These are phyloP conservation scores for Trichogramma dendrolimi DNA, from an alignment of 2,888 invertebrate species.

Conservation along the genomic window DNA sequence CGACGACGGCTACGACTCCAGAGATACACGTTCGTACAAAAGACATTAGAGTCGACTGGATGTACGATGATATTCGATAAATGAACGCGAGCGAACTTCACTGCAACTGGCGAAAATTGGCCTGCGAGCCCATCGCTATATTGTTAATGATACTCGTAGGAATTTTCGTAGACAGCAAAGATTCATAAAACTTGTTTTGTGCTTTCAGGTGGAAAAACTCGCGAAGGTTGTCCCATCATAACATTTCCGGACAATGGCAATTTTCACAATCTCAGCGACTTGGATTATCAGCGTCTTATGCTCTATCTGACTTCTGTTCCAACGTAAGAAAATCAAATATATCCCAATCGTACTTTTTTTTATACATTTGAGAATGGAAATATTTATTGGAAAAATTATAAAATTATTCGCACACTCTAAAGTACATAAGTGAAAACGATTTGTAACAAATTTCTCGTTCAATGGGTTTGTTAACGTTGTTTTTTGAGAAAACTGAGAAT, in stretches of 20 bases:
- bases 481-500: no score
- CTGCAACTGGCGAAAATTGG: no score
- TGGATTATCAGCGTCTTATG: conserved; percentile 86
- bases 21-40: no score
- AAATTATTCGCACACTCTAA: no score
- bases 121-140: not conserved
- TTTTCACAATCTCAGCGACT: conserved; percentile 76
- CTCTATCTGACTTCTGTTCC: conserved; percentile 93
- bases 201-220: conserved; percentile 76
- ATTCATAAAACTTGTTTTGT: not conserved
- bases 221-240: conserved; percentile 87
- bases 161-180: not conserved
- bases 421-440: no score
- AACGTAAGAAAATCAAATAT: conserved; percentile 66
- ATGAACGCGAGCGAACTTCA: no score
- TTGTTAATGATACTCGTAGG: not conserved
- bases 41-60: no score
- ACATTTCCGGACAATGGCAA: conserved; percentile 92
- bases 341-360: not conserved
- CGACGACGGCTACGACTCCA: no score
- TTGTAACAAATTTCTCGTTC: no score
- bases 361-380: not conserved
- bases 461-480: no score
- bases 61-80: no score
- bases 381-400: no score